Conservation (phyloP, 2,797 vertebrate species). For the Danio kyathit region DNA sequence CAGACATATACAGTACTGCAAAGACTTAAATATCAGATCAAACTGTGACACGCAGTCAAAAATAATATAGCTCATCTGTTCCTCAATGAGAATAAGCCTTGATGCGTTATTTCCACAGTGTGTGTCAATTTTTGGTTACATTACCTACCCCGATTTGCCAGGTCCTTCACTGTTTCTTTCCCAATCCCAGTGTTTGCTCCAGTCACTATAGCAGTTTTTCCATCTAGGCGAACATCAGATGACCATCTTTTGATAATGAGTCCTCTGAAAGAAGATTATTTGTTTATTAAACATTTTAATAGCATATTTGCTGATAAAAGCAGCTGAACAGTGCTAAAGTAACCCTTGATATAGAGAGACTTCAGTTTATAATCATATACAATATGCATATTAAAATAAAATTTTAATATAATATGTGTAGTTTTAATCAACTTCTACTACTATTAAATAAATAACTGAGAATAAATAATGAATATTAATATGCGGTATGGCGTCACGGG, state of each 20-base stretch:
- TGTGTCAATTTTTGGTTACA: neutral
- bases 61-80: neutral
- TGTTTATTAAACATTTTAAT: neutral
- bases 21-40: neutral
- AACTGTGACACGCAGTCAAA: neutral
- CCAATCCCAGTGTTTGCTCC: conserved; percentile 77
- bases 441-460: neutral
- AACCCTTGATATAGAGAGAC: neutral
- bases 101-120: neutral
- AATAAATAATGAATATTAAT: too few species aligned
- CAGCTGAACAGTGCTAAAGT: neutral
- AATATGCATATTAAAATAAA: neutral
- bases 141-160: conserved; percentile 74
- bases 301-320: neutral
- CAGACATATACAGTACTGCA: neutral
- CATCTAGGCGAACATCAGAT: conserved; percentile 74
- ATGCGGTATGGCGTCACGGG: too few species aligned
- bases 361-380: neutral
- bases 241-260: conserved; percentile 71
- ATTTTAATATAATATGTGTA: neutral
- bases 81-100: neutral
- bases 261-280: conserved; percentile 65
- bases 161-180: conserved; percentile 77
- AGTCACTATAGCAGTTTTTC: conserved; percentile 77
- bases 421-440: neutral